Evolutionary conservation across 2,113 vertebrate species (phyloP).

Genomic region (Nesogale talazaci): DNA sequence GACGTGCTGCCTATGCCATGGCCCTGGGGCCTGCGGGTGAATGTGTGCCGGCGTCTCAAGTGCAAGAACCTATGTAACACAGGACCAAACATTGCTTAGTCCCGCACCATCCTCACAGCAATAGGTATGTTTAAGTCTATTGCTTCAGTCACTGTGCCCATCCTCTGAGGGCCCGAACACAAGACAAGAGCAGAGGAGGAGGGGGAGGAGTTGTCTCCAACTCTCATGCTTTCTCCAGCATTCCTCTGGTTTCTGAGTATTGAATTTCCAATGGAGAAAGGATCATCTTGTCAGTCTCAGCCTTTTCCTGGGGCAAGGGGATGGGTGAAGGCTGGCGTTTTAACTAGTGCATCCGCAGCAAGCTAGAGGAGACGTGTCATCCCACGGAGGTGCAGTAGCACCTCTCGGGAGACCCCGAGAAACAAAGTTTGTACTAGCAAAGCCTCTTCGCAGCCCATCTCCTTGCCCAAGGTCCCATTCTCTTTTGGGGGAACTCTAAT

Average conservation of each 20-base stretch:
- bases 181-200: neutral
- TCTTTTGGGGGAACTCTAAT: neutral
- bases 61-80: too few species aligned
- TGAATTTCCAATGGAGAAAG: neutral
- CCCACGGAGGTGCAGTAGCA: neutral
- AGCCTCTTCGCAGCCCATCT: rapidly evolving
- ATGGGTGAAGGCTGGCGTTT: neutral
- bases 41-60: too few species aligned
- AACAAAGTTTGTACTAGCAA: neutral
- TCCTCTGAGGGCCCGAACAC: too few species aligned
- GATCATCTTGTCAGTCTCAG: neutral
- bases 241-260: neutral
- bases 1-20: too few species aligned
- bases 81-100: too few species aligned
- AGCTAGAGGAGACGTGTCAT: neutral
- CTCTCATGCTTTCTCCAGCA: neutral
- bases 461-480: too few species aligned
- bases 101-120: too few species aligned
- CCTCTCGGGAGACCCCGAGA: neutral
- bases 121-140: too few species aligned
- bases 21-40: too few species aligned
- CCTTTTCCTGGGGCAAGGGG: neutral
- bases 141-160: too few species aligned
- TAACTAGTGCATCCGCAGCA: neutral
- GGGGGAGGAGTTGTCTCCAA: neutral